Conservation (phyloP, 2,888 invertebrate species). For the Hirtodrosophila alboralis region DNA sequence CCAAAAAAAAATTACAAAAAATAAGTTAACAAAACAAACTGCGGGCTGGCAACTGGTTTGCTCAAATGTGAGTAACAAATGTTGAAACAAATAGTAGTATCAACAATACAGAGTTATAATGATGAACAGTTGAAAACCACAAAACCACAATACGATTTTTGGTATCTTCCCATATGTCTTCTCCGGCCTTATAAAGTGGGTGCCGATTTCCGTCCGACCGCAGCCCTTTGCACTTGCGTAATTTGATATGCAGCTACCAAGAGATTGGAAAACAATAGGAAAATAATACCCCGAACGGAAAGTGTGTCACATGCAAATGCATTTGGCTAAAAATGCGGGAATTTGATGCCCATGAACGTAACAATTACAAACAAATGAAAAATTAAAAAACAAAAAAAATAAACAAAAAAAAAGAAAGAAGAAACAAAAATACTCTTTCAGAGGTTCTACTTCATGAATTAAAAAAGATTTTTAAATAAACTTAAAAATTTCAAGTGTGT, state of each 20-base stretch:
- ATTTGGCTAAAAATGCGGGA: constrained; percentile 50
- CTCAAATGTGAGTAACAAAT: constrained; percentile 44
- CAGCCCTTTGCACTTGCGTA: constrained; percentile 51
- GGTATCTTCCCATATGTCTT: constrained; percentile 1
- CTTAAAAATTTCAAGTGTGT: too few species aligned
- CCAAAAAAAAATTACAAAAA: constrained; percentile 7
- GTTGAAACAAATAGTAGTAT: constrained; percentile 5
- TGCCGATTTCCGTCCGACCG: constrained; percentile 59
- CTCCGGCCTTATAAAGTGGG: constrained; percentile 53
- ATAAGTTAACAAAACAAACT: constrained; percentile 13
- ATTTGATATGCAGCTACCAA: constrained; percentile 55
- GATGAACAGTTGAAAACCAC: constrained; percentile 20
- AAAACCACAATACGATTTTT: constrained; percentile 30
- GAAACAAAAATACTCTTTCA: too few species aligned
- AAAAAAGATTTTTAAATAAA: too few species aligned
- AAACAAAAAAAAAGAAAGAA: background rate
- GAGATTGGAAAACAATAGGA: constrained; percentile 44
- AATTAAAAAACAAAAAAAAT: constrained; percentile 8
- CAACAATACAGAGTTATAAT: constrained; percentile 18
- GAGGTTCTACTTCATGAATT: too few species aligned
- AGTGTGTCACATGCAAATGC: constrained; percentile 77
- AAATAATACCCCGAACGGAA: constrained; percentile 38
- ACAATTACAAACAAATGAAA: constrained; percentile 51
- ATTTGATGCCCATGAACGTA: constrained; percentile 71
- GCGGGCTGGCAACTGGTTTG: constrained; percentile 37